phyloP scores from a whole-genome alignment of 2,113 vertebrate genomes.

The Eolophus roseicapilla region DNA sequence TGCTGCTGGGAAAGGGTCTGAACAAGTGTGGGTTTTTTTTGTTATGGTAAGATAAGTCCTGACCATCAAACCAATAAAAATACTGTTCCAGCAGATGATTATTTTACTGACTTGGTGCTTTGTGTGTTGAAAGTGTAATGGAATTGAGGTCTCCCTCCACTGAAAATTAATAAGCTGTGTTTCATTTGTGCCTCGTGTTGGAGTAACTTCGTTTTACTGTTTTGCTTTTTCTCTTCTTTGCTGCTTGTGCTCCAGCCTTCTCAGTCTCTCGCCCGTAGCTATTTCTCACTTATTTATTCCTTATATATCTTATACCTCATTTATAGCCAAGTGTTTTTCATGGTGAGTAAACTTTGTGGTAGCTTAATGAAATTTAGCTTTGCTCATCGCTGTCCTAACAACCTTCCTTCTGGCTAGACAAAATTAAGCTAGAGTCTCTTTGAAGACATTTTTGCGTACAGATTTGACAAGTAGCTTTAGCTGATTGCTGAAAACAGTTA shows the following conservation, averaged over 20 bases:
- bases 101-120: neutral
- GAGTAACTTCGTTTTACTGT: neutral
- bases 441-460: constrained; percentile 34
- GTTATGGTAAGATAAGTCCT: neutral
- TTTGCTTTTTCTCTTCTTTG: neutral
- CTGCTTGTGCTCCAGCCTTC: neutral
- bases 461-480: constrained; percentile 48
- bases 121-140: neutral
- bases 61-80: neutral
- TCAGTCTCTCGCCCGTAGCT: neutral
- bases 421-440: constrained; percentile 35
- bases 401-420: constrained; percentile 55
- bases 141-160: neutral
- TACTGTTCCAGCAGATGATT: neutral
- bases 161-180: neutral
- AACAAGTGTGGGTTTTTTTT: neutral
- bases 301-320: constrained; percentile 23
- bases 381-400: constrained; percentile 37
- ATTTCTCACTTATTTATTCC: constrained; percentile 39
- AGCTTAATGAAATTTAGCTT: constrained; percentile 54
- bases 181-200: neutral
- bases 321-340: constrained; percentile 16
- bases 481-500: constrained; percentile 7
- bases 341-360: constrained; percentile 40
- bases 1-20: neutral